Base-by-base conservation (phyloP, 2,888 invertebrate species). In the Nymphalis c-album region DNA sequence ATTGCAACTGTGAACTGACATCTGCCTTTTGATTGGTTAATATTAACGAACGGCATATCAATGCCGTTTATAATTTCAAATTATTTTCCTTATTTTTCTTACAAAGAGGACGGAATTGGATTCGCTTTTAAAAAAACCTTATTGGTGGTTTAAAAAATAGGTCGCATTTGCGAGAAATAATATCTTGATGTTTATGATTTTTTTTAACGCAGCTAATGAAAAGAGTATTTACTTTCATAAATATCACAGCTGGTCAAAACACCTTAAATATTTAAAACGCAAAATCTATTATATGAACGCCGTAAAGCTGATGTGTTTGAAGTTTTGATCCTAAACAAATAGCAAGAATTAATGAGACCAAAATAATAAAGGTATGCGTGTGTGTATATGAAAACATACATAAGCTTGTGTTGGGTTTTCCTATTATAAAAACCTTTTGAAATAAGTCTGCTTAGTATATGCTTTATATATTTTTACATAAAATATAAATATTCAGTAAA, bases 271-370 rank as follows among this genome's bases (percentile, higher is more conserved):
- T 89, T 89, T 88, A 88, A 89, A 89, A 83, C 85, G 82, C 82
- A 84, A 88, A 89, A 87, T 89, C 86, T 84, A 87, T 86, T 90
- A 86, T 86, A 86, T 84, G 81, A 79, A 78, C 75, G 81, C 85
- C 85, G 83, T 85, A 86, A 86, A 84, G 81, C 79, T 75, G 81
- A 79, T 75, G 81, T 86, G 86, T 89, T 90, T 87, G 86, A 82
- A 83, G 80, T 40, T 82, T 83, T 76, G 85, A 86, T 88, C 90
- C 90, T 90, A 90, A 91, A 84, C 85, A 91, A 90, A 91, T 88
- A 90, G 76, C 81, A 80, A 79, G 84, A 85, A 86, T 88, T 90
- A 89, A 91, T 90, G 90, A 90, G 88, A 82, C 84, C 80, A 79
- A 83, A 79, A 78, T 75, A 79, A 75, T 78, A 76, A 73, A 73